Evolutionary conservation across 1,140 invertebrate species (phyloP), one percentile per base, ranked within the genome.

Genomic region (Bombus polaris): DNA sequence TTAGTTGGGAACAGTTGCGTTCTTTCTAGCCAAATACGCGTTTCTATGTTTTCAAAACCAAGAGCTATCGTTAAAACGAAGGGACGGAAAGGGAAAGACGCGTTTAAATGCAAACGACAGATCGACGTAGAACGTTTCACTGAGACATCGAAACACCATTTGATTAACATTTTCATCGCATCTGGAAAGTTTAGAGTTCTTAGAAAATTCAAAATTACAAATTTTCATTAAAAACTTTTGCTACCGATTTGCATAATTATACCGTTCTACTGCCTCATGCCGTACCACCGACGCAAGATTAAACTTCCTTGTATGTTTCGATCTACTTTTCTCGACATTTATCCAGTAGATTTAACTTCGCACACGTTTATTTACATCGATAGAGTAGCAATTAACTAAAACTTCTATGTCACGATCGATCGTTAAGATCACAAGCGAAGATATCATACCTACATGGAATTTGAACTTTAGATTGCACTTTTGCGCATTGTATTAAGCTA

Each of bases 211-310:
- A 74, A 88, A 89, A 92, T 93, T 93, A 93, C 92, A 92, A 92
- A 93, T 93, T 93, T 93, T 93, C 92, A 93, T 93, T 93, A 93
- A 93, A 93, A 93, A 93, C 91, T 93, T 93, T 92, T 68, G 18
- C 53, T 42, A 32, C 22, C 71, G 70, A 92, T 93, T 92, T 92
- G 86, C 90, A 92, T 93, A 93, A 92, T 65, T 90, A 79, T 73
- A 44, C 74, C 70, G 70, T 59, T 86, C 10, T 12, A 65, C 44
- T 42, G 78, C 66, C 65, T 47, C 28, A 6, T 18, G 10, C 39
- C 72, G n/a, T 44, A 44, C 65, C 44, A n/a, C 65, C 44, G 25
- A 32, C 25, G 13, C n/a, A 12, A 44, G 35, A 82, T 72, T 82
- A 75, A 75, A 66, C n/a, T 47, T 82, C 68, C 3, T 39, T 70